These are phyloP conservation scores for Nothocercus nigrocapillus DNA, from an alignment of 2,113 vertebrate genomes.

Conservation along the genomic window DNA sequence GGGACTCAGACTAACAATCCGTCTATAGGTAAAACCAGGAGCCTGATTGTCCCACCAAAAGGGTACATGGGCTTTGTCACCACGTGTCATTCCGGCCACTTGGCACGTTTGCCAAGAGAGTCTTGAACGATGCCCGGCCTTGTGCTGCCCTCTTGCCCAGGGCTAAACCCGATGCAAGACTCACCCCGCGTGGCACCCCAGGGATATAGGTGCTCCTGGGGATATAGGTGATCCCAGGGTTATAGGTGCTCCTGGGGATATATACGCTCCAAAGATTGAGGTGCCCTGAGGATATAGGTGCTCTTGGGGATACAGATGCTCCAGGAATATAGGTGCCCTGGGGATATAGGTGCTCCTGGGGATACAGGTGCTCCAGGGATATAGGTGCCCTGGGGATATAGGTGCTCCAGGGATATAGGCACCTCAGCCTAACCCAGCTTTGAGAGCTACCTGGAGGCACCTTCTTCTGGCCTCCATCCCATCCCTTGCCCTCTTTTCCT, in stretches of 20 bases:
- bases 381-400: not conserved
- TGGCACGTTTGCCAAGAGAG: not conserved
- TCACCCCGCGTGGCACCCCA: rapidly evolving
- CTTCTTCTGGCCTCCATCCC: not conserved
- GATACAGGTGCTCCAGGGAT: not conserved
- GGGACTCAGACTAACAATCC: not conserved
- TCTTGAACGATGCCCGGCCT: slow-evolving; percentile 1
- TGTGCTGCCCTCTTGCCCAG: not conserved
- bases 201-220: no score
- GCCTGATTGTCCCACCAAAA: not conserved
- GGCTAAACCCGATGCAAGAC: slow-evolving; percentile 9
- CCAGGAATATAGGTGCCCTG: not conserved
- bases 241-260: no score
- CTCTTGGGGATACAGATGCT: rapidly evolving
- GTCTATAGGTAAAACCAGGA: not conserved
- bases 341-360: not conserved
- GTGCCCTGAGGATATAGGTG: not conserved
- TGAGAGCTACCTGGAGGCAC: not conserved
- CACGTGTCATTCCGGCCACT: not conserved
- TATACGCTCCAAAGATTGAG: no score
- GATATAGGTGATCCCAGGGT: no score
- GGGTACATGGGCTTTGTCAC: no score
- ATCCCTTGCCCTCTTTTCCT: not conserved
- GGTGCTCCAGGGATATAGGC: no score
- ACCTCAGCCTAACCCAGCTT: not conserved